A percentile compares a stretch with the other conserved stretches of the same genome.
These are phyloP conservation scores for Cerastoderma edule DNA, from an alignment of 2,888 invertebrate species.

Conservation along the genomic window DNA sequence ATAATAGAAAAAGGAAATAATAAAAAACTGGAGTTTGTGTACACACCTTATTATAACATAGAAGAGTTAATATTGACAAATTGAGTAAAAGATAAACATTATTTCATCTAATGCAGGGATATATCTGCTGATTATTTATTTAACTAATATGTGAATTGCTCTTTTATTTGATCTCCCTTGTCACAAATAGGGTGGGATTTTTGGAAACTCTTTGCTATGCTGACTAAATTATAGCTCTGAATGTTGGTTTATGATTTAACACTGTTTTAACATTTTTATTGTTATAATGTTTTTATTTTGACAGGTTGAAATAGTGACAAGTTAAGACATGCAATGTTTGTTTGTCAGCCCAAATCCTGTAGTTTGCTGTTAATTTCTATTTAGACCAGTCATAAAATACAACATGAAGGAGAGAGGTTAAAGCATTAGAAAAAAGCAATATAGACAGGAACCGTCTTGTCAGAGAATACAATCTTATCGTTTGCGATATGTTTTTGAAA, in stretches of 20 bases:
- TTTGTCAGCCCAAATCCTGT: neutral
- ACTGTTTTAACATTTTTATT: neutral
- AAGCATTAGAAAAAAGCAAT: constrained; percentile 18
- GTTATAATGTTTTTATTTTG: neutral
- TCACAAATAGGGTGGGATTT: neutral
- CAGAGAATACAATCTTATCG: constrained; percentile 55
- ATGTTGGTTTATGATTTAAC: no score
- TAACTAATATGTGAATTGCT: constrained; percentile 15
- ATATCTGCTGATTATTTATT: neutral
- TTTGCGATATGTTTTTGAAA: constrained; percentile 50
- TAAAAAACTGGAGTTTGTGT: neutral
- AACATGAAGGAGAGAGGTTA: constrained; percentile 21
- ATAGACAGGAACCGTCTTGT: constrained; percentile 19
- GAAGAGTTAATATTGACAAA: constrained; percentile 9
- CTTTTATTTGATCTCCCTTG: constrained; percentile 8
- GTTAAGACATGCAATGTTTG: neutral
- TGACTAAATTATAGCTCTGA: no score
- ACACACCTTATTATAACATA: neutral
- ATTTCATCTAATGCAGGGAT: neutral
- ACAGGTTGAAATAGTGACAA: neutral
- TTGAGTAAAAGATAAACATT: neutral
- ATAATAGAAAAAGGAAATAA: neutral
- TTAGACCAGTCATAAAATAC: constrained; percentile 34
- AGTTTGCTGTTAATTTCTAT: constrained; percentile 43
- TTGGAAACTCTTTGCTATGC: no score